Conservation (phyloP, 2,888 invertebrate genomes). For the Mongoloraphidia duomilia region DNA sequence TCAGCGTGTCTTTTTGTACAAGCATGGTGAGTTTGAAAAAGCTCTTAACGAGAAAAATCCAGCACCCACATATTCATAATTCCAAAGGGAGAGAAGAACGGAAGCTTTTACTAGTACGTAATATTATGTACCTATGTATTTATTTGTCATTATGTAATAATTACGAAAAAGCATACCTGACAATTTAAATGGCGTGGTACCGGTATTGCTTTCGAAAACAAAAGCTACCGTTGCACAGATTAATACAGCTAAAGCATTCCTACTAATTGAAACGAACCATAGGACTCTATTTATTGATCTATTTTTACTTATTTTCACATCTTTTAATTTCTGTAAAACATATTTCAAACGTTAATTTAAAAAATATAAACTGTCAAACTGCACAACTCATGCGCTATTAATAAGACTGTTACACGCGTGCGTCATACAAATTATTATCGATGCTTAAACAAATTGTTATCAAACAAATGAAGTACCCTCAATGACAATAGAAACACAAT, state of each 20-base stretch:
- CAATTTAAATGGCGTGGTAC: constrained; percentile 46
- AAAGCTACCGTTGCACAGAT: constrained; percentile 46
- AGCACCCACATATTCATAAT: no score
- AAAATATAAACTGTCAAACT: constrained; percentile 1
- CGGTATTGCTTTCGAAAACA: constrained; percentile 28
- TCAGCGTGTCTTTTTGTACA: no score
- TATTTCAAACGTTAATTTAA: constrained; percentile 1
- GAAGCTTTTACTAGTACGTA: no score
- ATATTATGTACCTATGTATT: background rate
- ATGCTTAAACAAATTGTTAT: background rate
- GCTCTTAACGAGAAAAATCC: no score
- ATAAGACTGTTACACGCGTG: no score
- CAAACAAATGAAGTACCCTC: constrained; percentile 36
- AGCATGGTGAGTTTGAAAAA: no score
- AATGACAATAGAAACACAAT: constrained; percentile 49
- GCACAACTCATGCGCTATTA: no score
- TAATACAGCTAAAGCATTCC: constrained; percentile 65
- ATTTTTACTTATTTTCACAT: constrained; percentile 32
- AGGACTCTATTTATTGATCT: constrained; percentile 36
- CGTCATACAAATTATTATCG: background rate
- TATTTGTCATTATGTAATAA: background rate
- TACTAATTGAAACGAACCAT: constrained; percentile 61
- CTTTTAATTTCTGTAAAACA: constrained; percentile 44
- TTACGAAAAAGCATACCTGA: constrained; percentile 30
- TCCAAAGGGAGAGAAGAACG: no score